phyloP scores from a whole-genome alignment of 2,113 vertebrate genomes.

The Helogale parvula region DNA sequence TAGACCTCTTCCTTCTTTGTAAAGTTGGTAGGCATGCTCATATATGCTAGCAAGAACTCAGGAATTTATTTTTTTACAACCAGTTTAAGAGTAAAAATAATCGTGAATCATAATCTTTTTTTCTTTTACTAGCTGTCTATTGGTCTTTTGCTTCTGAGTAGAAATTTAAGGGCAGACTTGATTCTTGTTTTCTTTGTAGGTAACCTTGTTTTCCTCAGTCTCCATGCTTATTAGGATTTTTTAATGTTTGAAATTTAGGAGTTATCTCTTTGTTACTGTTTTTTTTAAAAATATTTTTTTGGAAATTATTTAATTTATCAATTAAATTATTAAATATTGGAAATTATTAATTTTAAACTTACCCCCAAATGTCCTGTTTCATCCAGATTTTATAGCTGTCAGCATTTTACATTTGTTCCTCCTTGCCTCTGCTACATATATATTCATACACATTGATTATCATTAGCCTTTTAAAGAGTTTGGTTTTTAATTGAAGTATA shows the following conservation, averaged over 20 bases:
- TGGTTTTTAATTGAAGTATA: background rate
- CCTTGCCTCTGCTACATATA: background rate
- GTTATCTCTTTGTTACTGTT: background rate
- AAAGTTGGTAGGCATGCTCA: constrained; percentile 2
- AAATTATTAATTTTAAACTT: background rate
- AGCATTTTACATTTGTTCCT: background rate
- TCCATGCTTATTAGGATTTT: background rate
- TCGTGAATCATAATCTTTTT: background rate
- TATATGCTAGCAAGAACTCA: background rate
- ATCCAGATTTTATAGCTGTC: background rate
- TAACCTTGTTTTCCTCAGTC: background rate
- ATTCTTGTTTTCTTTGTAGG: background rate
- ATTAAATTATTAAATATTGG: background rate
- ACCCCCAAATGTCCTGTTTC: background rate
- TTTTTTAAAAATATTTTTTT: background rate
- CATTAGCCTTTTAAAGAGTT: background rate
- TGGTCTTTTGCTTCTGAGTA: background rate
- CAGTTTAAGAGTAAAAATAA: background rate
- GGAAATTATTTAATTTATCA: background rate
- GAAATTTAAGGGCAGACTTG: background rate
- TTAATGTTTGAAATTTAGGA: background rate
- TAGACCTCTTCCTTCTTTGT: background rate
- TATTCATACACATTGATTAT: background rate
- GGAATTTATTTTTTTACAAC: background rate
- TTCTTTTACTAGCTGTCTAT: background rate